Percentiles rank a stretch among this genome's conserved stretches.
These are phyloP conservation scores for Cynaeus angustus DNA, from an alignment of 2,888 invertebrate genomes.

Conservation along the genomic window DNA sequence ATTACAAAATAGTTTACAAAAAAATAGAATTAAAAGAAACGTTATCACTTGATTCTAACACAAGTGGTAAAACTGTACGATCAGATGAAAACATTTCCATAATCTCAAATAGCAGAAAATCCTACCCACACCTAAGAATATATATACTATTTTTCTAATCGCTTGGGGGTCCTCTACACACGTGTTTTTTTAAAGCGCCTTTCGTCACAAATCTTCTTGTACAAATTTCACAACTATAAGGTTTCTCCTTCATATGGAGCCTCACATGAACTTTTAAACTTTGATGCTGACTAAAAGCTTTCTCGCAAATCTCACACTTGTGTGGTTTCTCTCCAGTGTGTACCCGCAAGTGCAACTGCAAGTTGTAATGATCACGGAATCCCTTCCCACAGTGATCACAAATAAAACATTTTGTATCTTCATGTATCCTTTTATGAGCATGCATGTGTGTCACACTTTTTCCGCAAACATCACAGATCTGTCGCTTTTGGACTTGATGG, in stretches of 20 bases:
- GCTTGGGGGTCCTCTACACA: constrained; percentile 42
- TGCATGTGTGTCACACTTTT: background rate
- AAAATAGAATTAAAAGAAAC: too few relatives aligned
- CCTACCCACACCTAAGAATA: too few relatives aligned
- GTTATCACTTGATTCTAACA: too few relatives aligned
- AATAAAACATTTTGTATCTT: background rate
- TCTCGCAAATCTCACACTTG: constrained; percentile 9
- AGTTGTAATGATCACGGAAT: background rate
- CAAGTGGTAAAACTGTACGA: too few relatives aligned
- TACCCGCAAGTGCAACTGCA: background rate
- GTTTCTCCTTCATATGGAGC: constrained; percentile 7
- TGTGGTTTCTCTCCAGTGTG: constrained; percentile 31
- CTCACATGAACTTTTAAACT: constrained; percentile 70
- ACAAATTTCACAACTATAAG: constrained; percentile 50
- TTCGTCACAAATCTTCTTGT: constrained; percentile 49
- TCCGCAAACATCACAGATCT: background rate
- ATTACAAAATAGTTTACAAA: too few relatives aligned
- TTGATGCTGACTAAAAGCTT: constrained; percentile 69
- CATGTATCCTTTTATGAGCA: background rate
- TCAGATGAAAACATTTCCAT: too few relatives aligned
- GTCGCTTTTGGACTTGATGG: background rate
- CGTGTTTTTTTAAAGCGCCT: constrained; percentile 9
- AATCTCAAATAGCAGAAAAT: too few relatives aligned
- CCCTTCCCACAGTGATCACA: constrained; percentile 4
- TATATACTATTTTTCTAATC: background rate